Conservation (phyloP, 2,888 invertebrate species). For the Temnothorax ravouxi region DNA sequence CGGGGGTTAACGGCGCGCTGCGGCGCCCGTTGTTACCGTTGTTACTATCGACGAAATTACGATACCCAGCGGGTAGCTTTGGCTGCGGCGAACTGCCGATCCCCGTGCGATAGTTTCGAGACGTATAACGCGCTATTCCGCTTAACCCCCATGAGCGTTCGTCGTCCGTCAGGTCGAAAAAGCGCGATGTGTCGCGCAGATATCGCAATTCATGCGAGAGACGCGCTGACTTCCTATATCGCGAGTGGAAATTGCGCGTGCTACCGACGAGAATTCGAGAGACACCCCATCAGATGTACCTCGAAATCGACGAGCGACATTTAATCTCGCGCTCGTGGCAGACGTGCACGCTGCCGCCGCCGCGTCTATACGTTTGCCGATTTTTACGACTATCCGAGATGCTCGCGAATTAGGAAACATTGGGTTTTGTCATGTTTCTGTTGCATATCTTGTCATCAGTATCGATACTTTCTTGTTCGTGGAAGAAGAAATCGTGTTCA, state of each 20-base stretch:
- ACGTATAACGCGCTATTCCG: constrained; percentile 50
- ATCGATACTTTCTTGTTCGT: background rate
- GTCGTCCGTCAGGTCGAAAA: constrained; percentile 16
- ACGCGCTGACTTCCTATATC: constrained; percentile 18
- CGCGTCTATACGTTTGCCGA: background rate
- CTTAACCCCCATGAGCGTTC: constrained; percentile 1
- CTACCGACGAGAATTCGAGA: constrained; percentile 6
- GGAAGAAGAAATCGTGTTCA: background rate
- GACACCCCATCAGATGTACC: background rate
- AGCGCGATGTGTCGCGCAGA: constrained; percentile 7
- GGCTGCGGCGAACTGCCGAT: constrained; percentile 45
- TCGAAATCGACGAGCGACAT: constrained; percentile 25
- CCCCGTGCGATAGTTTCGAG: constrained; percentile 56
- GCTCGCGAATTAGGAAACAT: constrained; percentile 5
- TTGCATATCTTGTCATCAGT: background rate
- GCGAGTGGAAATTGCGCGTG: constrained; percentile 45
- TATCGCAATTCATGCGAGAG: background rate
- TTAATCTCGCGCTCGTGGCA: constrained; percentile 20
- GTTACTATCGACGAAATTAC: constrained; percentile 50
- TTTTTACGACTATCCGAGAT: background rate
- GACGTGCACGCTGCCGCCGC: background rate
- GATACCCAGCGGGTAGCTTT: constrained; percentile 37
- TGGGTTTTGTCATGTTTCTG: background rate
- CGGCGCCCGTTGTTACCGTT: constrained; percentile 39
- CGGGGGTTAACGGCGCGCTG: constrained; percentile 26